Evolutionary conservation across 2,797 vertebrate species (phyloP).

Genomic region (Poeciliopsis turneri): DNA sequence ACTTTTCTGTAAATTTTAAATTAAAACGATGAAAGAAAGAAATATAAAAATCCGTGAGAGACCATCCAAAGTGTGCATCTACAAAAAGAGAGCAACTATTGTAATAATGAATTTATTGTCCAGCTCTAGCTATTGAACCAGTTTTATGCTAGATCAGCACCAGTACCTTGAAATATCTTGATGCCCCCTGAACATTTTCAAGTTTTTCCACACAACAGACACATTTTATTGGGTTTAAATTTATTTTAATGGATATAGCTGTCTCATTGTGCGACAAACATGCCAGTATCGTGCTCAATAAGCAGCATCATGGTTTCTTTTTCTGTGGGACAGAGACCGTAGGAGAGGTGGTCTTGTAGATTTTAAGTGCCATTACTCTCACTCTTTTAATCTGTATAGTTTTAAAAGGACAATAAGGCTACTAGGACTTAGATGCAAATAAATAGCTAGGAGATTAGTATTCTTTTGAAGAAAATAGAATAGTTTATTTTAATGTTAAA

Average conservation of each 20-base stretch:
- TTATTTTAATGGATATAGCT: neutral
- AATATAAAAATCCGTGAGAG: neutral
- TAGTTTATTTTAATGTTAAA: neutral
- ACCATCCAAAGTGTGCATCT: neutral
- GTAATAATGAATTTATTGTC: neutral
- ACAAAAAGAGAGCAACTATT: neutral
- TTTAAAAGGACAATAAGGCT: neutral
- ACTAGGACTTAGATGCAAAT: neutral
- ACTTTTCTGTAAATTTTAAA: neutral
- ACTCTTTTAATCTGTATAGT: neutral
- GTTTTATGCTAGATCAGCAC: neutral
- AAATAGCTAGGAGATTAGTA: conserved; percentile 3
- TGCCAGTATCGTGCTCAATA: neutral
- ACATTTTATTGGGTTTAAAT: neutral
- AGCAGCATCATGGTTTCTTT: neutral
- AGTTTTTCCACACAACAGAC: neutral
- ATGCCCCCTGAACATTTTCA: neutral
- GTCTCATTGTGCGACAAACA: neutral
- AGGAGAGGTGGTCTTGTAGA: neutral
- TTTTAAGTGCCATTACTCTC: neutral
- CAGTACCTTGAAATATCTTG: neutral
- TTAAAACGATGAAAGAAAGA: neutral
- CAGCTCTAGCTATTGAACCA: neutral
- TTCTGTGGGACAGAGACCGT: neutral
- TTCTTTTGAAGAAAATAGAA: conserved; percentile 3